Base-by-base conservation (phyloP, 2,888 invertebrate genomes). In the Papilio gigon region DNA sequence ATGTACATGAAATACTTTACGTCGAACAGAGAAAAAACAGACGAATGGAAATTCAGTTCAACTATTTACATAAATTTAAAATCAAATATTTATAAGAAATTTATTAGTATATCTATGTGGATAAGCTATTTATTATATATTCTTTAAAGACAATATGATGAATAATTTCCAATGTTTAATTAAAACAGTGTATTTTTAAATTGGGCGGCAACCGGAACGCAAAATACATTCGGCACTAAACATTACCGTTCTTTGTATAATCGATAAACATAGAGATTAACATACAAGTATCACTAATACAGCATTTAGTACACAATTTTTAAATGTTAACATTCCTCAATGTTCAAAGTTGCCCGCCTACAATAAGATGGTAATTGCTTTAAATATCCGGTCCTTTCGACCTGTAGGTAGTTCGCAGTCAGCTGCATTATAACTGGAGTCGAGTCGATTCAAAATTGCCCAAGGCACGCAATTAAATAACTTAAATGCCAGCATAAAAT, bases 381-480 rank as follows among this genome's bases (percentile, higher is more conserved):
- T 60, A 69, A 65, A 69, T 69, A 65, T 69, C 68, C 68, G 68
- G 68, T 65, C 64, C 33, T 42, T 60, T 60, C 50, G 42, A 69
- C 40, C 65, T 53, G 68, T 50, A 65, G 65, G 65, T 59, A 64
- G 37, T 40, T 47, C 47, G 60, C 63, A 44, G 30, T 22, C 63
- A 61, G 68, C 68, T 60, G 68, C 68, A 14, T 20, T 60, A 40
- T 53, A 60, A 60, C 68, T 63, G 68, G 58, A 68, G 59, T 65
- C 68, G 37, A 59, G 30, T 60, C 68, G 68, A 42, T 53, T 42
- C 50, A 53, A 65, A 60, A 65, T 65, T 69, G 68, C 68, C 40
- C 68, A 65, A 59, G 68, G 68, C 68, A 30, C 53, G 65, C 65
- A 69, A 65, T 69, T 69, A 69, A 65, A 69, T 53, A 61, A 42